Percentiles rank a stretch among this genome's conserved stretches.
These are phyloP conservation scores for Epirrita christyi DNA, from an alignment of 2,888 invertebrate genomes.

Conservation along the genomic window DNA sequence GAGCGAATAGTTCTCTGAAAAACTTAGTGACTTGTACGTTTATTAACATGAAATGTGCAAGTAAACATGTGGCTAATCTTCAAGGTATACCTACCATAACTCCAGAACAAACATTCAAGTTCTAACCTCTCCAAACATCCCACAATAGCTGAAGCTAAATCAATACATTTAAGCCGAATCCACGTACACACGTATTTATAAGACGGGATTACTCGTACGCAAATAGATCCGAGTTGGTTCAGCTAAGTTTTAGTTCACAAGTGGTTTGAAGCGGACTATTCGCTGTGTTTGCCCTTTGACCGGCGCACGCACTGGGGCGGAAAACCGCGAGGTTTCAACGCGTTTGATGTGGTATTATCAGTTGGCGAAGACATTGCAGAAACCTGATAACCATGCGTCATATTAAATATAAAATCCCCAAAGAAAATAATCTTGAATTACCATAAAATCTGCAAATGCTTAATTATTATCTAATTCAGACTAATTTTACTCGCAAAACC, in stretches of 20 bases:
- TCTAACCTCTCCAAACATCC: slow-evolving; percentile 21
- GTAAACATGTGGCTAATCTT: slow-evolving; percentile 12
- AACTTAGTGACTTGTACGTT: no score
- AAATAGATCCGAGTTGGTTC: slow-evolving; percentile 57
- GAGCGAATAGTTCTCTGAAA: no score
- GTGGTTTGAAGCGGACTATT: slow-evolving; percentile 53
- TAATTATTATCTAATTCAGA: no score
- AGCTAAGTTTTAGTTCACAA: slow-evolving; percentile 54
- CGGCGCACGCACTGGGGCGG: slow-evolving; percentile 46
- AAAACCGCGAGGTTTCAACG: slow-evolving; percentile 22
- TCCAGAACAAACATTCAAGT: slow-evolving; percentile 20
- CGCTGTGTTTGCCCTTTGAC: slow-evolving; percentile 66
- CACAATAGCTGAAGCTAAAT: slow-evolving; percentile 38
- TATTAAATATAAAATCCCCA: no score
- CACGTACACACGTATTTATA: slow-evolving; percentile 33
- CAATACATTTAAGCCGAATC: slow-evolving; percentile 35
- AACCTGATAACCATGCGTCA: no score
- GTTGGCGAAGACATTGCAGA: not conserved
- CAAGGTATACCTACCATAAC: slow-evolving; percentile 17
- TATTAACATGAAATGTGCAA: no score
- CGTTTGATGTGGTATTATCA: slow-evolving; percentile 4
- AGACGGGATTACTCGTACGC: slow-evolving; percentile 50
- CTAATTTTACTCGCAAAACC: not conserved
- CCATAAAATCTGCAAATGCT: no score
- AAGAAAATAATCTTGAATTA: no score